Evolutionary conservation across 2,113 vertebrate genomes (phyloP), one percentile per base, ranked within the genome.

Genomic region (Zosterops borbonicus): DNA sequence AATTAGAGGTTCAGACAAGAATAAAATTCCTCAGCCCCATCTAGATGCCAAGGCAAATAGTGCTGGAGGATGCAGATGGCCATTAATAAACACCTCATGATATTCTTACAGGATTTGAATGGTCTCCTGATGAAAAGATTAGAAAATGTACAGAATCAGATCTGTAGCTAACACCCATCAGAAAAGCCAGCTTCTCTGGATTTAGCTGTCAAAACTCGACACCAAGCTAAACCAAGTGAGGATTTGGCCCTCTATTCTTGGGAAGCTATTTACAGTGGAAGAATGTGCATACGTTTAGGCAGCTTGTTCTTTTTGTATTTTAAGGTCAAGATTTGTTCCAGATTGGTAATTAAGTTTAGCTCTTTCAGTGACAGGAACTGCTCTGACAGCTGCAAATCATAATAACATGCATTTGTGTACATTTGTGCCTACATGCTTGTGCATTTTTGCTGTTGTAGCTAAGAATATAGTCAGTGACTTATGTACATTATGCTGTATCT

Each of bases 321-420:
- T 86, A 83, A 80, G 75, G 80, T 56, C 6, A 1, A 86, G 50
- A 96, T 94, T 91, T 0, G 0, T 94, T 96, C 90, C 92, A 95
- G 84, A 95, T 69, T 93, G 64, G 63, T 83, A 85, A 94, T 95
- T 94, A 77, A 95, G 42, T 95, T 91, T 85, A 91, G 70, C 65
- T 82, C 67, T 83, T 96, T 85, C 0, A 0, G 29, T 74, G 78
- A 91, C 33, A 97, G 85, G 82, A 97, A 90, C 55, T 74, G 39
- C 68, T 94, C 84, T 80, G 64, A 77, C 87, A 88, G 82, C 68
- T 95, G 87, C 47, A 97, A 91, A 93, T 90, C 90, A 86, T 90
- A 86, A 89, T 89, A 87, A 74, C 39, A 37, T 28, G 10, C 23
- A 73, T 93, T 95, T 83, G 74, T 92, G 70, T 89, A 73, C 21